Percentiles rank a stretch among this genome's conserved stretches.
These are phyloP conservation scores for Agrochola macilenta DNA, from an alignment of 2,888 invertebrate species.

Conservation along the genomic window DNA sequence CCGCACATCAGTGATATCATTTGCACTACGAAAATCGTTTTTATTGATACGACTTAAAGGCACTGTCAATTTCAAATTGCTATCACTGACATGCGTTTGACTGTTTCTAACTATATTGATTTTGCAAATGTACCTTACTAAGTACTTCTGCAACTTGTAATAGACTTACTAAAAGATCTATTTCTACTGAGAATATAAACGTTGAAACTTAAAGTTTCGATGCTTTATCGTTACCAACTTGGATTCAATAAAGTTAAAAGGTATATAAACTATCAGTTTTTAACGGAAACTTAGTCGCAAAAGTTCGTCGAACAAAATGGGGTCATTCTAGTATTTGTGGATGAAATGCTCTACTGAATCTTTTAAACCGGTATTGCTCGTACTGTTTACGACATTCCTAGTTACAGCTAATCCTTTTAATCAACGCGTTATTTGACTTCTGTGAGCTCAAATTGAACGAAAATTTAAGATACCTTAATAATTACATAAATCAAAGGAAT, in stretches of 20 bases:
- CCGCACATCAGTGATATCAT: background rate
- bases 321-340: constrained; percentile 30
- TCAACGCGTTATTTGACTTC: background rate
- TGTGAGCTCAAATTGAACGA: background rate
- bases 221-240: constrained; percentile 17
- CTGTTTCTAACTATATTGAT: background rate
- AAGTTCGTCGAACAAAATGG: constrained; percentile 41
- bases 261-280: constrained; percentile 39
- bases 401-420: background rate
- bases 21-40: background rate
- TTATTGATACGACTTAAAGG: background rate
- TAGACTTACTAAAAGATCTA: background rate
- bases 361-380: constrained; percentile 24
- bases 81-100: background rate
- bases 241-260: constrained; percentile 43
- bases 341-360: constrained; percentile 25
- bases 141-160: background rate
- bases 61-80: background rate
- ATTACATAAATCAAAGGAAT: constrained; percentile 36
- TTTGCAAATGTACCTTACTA: background rate
- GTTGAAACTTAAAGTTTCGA: background rate
- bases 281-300: constrained; percentile 24
- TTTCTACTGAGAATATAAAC: constrained; percentile 5
- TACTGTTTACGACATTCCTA: constrained; percentile 20
- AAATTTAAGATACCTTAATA: constrained; percentile 9